Percentiles rank a stretch among this genome's conserved stretches.
These are phyloP conservation scores for Melanotaenia maccullochi DNA, from an alignment of 2,797 vertebrate genomes.

Conservation along the genomic window DNA sequence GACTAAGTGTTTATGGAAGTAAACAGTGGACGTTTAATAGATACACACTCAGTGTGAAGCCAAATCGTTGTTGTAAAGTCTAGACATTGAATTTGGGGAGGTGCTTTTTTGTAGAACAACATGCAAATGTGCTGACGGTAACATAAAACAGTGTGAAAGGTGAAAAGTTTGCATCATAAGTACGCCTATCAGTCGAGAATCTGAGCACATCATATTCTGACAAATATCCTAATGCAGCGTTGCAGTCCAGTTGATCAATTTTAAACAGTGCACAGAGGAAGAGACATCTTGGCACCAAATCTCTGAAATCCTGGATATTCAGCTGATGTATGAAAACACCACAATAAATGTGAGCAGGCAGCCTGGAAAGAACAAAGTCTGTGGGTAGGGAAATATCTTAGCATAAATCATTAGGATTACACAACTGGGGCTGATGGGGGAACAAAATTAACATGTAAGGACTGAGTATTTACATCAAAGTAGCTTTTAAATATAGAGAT, in stretches of 20 bases:
- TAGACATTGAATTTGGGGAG: neutral
- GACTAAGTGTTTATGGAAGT: conserved; percentile 46
- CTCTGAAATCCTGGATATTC: neutral
- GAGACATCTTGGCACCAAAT: conserved; percentile 18
- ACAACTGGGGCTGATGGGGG: neutral
- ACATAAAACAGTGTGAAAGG: neutral
- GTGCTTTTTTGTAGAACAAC: neutral
- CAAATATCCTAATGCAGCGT: neutral
- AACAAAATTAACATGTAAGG: neutral
- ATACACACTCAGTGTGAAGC: conserved; percentile 24
- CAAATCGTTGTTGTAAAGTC: conserved; percentile 3
- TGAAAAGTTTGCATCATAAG: neutral
- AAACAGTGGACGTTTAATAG: conserved; percentile 24
- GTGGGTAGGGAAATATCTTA: neutral
- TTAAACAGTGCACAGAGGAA: conserved; percentile 1
- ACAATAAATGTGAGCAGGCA: conserved; percentile 14
- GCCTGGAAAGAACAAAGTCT: conserved; percentile 1
- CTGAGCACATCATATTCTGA: no score
- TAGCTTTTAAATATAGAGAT: conserved; percentile 46
- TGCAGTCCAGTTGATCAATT: neutral
- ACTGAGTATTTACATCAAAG: conserved; percentile 7
- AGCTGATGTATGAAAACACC: conserved; percentile 20
- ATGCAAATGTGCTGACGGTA: neutral
- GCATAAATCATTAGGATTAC: conserved; percentile 2
- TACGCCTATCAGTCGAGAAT: neutral